Conservation (phyloP, 2,113 vertebrate species). For the Neotragus moschatus region DNA sequence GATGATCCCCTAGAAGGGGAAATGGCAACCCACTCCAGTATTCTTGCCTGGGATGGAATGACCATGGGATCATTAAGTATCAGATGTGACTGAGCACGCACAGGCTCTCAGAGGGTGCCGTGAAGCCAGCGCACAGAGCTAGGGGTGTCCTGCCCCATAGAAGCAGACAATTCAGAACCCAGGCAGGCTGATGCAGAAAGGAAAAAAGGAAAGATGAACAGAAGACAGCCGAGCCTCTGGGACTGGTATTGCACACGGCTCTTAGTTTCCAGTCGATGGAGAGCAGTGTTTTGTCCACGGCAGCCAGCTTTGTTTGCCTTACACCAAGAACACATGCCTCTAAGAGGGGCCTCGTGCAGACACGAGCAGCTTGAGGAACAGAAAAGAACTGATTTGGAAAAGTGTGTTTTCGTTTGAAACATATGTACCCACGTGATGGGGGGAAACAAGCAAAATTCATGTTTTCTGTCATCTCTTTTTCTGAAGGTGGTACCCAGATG, state of each 20-base stretch:
- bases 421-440: neutral
- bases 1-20: neutral
- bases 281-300: neutral
- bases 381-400: neutral
- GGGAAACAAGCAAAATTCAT: neutral
- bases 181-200: neutral
- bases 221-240: neutral
- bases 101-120: neutral
- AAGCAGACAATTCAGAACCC: neutral
- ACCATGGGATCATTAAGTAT: neutral
- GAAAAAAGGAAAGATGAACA: neutral
- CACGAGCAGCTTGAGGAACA: neutral
- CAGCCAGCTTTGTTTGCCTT: neutral
- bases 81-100: neutral
- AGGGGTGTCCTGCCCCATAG: no score
- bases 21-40: neutral
- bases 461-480: neutral
- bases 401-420: neutral
- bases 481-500: neutral
- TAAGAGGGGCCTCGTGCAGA: neutral
- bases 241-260: neutral
- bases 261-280: neutral
- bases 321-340: neutral
- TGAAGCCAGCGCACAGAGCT: neutral
- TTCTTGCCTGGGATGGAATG: neutral